Percentiles rank a stretch among this genome's conserved stretches.
These are phyloP conservation scores for Pterostichus madidus DNA, from an alignment of 2,888 invertebrate genomes.

Conservation along the genomic window DNA sequence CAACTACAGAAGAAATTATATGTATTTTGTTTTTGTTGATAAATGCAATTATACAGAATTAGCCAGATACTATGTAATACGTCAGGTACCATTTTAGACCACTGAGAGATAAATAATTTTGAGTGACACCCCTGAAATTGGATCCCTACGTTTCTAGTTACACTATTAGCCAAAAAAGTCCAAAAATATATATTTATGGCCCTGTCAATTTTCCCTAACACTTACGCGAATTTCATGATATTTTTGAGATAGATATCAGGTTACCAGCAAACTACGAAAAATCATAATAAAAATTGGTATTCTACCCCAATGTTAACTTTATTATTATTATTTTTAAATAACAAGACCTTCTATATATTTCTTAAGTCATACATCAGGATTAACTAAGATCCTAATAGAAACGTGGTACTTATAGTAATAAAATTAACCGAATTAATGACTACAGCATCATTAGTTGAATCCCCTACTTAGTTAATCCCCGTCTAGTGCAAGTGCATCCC, in stretches of 20 bases:
- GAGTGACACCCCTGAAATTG: background rate
- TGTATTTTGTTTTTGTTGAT: too few relatives aligned
- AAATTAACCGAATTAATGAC: conserved; percentile 14
- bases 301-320: too few relatives aligned
- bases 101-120: too few relatives aligned
- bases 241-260: background rate
- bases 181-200: background rate
- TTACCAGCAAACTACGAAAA: background rate
- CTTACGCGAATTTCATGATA: background rate
- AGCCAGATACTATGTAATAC: too few relatives aligned
- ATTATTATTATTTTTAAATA: too few relatives aligned
- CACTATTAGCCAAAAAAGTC: background rate
- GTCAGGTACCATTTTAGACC: too few relatives aligned
- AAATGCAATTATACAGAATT: too few relatives aligned
- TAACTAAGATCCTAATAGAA: too few relatives aligned
- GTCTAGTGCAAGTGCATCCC: conserved; percentile 22
- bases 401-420: background rate
- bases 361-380: too few relatives aligned
- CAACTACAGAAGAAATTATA: too few relatives aligned
- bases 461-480: background rate
- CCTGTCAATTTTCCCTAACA: background rate
- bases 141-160: conserved; percentile 7
- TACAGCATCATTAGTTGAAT: conserved; percentile 17
- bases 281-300: too few relatives aligned
- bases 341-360: too few relatives aligned